Conservation (phyloP, 2,797 vertebrate genomes). For the Gastrophryne carolinensis region DNA sequence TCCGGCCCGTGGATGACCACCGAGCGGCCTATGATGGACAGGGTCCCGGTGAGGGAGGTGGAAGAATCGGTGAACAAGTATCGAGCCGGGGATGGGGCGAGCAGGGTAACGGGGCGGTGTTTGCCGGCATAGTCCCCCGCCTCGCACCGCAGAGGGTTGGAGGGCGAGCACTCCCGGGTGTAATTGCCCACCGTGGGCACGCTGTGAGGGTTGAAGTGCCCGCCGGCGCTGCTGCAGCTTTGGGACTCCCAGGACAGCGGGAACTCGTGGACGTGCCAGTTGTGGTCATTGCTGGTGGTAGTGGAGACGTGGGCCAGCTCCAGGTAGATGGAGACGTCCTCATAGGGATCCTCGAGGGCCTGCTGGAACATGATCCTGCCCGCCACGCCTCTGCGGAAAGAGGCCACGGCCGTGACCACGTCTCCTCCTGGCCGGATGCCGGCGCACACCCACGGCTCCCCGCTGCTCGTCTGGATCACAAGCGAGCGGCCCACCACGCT, state of each 20-base stretch:
- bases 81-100: slow-evolving; percentile 56
- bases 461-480: slow-evolving; percentile 65
- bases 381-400: slow-evolving; percentile 66
- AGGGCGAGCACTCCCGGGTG: slow-evolving; percentile 59
- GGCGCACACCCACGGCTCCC: slow-evolving; percentile 65
- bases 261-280: slow-evolving; percentile 74
- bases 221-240: slow-evolving; percentile 65
- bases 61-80: slow-evolving; percentile 74
- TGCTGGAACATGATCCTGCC: slow-evolving; percentile 74
- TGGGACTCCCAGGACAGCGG: slow-evolving; percentile 71
- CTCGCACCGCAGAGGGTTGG: slow-evolving; percentile 71
- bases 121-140: slow-evolving; percentile 72
- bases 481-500: slow-evolving; percentile 79
- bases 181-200: slow-evolving; percentile 62
- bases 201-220: slow-evolving; percentile 74
- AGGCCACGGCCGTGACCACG: slow-evolving; percentile 63
- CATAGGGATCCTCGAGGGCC: slow-evolving; percentile 63
- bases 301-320: slow-evolving; percentile 66
- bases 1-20: slow-evolving; percentile 72
- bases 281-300: slow-evolving; percentile 65
- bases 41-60: slow-evolving; percentile 62
- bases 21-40: slow-evolving; percentile 65
- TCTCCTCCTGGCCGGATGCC: slow-evolving; percentile 71
- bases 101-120: slow-evolving; percentile 63
- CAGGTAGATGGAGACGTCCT: slow-evolving; percentile 73